These are phyloP conservation scores for Anthopleura xanthogrammica DNA, from an alignment of 92 coral and sea anemone species.

Conservation along the genomic window DNA sequence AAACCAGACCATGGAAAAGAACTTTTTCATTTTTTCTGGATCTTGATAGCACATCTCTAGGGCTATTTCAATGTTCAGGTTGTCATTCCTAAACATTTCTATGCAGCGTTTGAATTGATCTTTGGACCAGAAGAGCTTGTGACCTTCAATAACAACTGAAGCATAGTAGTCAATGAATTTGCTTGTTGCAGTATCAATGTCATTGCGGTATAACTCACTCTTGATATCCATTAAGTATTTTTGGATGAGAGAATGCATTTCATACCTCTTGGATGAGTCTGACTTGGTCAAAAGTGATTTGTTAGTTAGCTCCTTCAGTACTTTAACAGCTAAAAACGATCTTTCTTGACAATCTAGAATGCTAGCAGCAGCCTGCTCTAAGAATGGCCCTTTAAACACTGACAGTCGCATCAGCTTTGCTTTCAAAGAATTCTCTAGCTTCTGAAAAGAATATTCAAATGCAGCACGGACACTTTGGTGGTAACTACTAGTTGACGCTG, in stretches of 20 bases:
- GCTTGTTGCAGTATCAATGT: not conserved
- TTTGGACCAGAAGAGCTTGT: slow-evolving; percentile 10
- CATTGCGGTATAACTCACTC: not conserved
- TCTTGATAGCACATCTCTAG: slow-evolving; percentile 6
- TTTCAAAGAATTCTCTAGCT: no score
- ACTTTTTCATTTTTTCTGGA: not conserved
- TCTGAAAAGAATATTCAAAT: no score
- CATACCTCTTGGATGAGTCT: not conserved
- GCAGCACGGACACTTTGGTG: no score
- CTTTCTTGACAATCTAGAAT: no score
- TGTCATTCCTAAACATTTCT: slow-evolving; percentile 16
- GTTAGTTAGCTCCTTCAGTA: not conserved
- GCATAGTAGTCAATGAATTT: not conserved
- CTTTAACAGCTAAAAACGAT: not conserved
- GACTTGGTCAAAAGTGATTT: not conserved
- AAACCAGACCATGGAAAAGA: not conserved
- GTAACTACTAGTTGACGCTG: no score
- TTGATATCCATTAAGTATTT: not conserved
- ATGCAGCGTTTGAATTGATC: not conserved
- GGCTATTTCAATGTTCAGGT: slow-evolving; percentile 1
- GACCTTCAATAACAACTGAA: not conserved
- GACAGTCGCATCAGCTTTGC: no score
- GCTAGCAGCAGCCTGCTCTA: no score
- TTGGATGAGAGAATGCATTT: not conserved
- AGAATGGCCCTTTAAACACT: no score